Evolutionary conservation across 2,797 vertebrate species (phyloP).

Genomic region (Stomatorhinus walkeri): DNA sequence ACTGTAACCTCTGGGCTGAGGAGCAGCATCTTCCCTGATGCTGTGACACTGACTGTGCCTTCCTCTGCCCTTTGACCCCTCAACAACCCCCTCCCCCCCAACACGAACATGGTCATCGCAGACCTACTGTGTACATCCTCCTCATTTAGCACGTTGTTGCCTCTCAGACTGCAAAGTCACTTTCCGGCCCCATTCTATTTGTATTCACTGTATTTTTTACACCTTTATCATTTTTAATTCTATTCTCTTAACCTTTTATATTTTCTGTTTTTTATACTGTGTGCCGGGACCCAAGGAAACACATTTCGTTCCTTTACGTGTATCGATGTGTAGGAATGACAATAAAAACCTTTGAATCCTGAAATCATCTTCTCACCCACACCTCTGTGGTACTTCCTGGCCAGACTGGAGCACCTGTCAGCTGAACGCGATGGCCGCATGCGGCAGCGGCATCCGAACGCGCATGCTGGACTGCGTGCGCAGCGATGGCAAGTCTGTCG

Average conservation of each 20-base stretch:
- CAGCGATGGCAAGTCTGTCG: slow-evolving; percentile 91
- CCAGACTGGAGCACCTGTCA: slow-evolving; percentile 98
- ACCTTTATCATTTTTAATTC: neutral
- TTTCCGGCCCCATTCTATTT: neutral
- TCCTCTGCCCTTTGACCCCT: neutral
- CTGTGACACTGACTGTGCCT: neutral
- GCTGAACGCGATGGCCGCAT: slow-evolving; percentile 86
- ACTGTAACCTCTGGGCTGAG: neutral
- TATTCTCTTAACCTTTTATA: neutral
- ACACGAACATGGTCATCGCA: neutral
- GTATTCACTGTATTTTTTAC: neutral
- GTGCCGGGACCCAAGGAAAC: neutral
- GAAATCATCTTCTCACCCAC: slow-evolving; percentile 17
- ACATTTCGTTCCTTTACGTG: neutral
- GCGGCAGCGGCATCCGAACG: slow-evolving; percentile 85
- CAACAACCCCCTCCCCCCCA: neutral
- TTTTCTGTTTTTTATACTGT: neutral
- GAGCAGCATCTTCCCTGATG: neutral
- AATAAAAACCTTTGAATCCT: neutral
- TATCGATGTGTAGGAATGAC: neutral
- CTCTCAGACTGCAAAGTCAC: neutral
- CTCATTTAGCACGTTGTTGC: neutral
- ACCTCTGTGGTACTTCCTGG: slow-evolving; percentile 28
- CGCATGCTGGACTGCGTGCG: slow-evolving; percentile 94
- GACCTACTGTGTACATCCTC: neutral